A percentile compares a stretch with the other conserved stretches of the same genome.
Conservation (phyloP, 2,113 vertebrate species). For the Gadus macrocephalus region DNA sequence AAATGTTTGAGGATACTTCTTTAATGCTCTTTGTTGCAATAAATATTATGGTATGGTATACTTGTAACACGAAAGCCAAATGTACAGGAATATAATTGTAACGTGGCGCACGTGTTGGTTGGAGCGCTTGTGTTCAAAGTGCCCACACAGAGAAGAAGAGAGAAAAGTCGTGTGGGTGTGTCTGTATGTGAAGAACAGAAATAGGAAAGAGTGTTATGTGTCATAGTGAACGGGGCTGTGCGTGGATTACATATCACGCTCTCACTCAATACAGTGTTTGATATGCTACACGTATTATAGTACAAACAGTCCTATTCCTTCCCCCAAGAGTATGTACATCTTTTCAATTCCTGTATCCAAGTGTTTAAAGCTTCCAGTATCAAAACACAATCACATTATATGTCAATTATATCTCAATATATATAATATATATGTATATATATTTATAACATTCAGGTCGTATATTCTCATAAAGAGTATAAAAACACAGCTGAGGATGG, state of each 20-base stretch:
- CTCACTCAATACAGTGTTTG: conserved; percentile 21
- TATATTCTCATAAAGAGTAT: conserved; percentile 55
- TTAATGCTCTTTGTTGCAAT: conserved; percentile 50
- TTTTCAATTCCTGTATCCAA: conserved; percentile 39
- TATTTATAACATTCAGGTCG: conserved; percentile 46
- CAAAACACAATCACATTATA: conserved; percentile 67
- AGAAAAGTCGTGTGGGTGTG: conserved; percentile 1
- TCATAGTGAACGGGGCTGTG: conserved; percentile 55
- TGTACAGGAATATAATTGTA: conserved; percentile 56
- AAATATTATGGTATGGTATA: conserved; percentile 55
- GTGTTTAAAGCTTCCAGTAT: conserved; percentile 71
- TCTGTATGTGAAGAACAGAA: conserved; percentile 12
- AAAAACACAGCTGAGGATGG: conserved; percentile 62
- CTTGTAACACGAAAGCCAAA: conserved; percentile 60
- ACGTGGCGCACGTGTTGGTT: conserved; percentile 26
- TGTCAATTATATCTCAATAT: conserved; percentile 54
- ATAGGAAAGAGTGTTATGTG: conserved; percentile 33
- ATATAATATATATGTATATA: conserved; percentile 43
- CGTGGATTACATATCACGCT: conserved; percentile 45
- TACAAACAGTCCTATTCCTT: conserved; percentile 34
- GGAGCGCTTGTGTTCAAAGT: conserved; percentile 11
- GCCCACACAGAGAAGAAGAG: conserved; percentile 31
- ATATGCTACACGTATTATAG: conserved; percentile 10
- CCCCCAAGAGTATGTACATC: conserved; percentile 64
- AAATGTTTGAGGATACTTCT: conserved; percentile 41